Base-by-base conservation (phyloP, 2,113 vertebrate genomes). In the Hippolais icterina region DNA sequence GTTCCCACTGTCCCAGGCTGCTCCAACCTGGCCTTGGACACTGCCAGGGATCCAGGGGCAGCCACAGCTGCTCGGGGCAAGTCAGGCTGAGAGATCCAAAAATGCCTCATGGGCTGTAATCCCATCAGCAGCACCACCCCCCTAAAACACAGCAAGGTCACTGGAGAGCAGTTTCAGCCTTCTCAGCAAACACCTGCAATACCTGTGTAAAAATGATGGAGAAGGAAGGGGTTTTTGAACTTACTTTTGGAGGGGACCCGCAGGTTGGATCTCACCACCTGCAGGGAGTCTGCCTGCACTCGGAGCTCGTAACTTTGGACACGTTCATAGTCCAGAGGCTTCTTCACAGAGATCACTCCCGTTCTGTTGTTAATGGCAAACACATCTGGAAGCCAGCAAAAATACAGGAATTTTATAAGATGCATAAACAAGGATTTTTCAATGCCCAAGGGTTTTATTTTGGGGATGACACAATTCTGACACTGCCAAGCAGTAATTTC, bases 201-300 rank as follows among this genome's bases (percentile, higher is more conserved):
- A 24, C 1, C 4, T 10, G 17, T 14, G 28, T 5, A 15, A 6
- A 47, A 28, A 49, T 50, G 20, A 19, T 5, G 31, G 10, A 3
- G 37, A 37, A 68, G 18, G 4, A 29, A 37, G n/a, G 27, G 9
- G 18, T 81, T 86, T 46, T 57, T 5, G 9, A 56, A 91, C 98
- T 99, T 98, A 99, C 99, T 98, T 98, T 99, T 99, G 69, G 99
- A 99, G 87, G 98, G 98, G 75, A 98, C 99, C 3, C 98, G 97
- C 61, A 99, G 96, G 95, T 99, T 99, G 96, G 98, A 98, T 77
- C 98, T 97, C 42, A 99, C 98, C 52, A 99, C 96, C 46, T 98
- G 25, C 83, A 99, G 95, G 8, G 99, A 99, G 94, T 99, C 99
- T 5, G 99, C 99, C 96, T 99, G 99, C 59, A 99, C 98, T 42